Evolutionary conservation across 2,888 invertebrate genomes (phyloP), one percentile per base, ranked within the genome.

Genomic region (Drosophila barbarae): DNA sequence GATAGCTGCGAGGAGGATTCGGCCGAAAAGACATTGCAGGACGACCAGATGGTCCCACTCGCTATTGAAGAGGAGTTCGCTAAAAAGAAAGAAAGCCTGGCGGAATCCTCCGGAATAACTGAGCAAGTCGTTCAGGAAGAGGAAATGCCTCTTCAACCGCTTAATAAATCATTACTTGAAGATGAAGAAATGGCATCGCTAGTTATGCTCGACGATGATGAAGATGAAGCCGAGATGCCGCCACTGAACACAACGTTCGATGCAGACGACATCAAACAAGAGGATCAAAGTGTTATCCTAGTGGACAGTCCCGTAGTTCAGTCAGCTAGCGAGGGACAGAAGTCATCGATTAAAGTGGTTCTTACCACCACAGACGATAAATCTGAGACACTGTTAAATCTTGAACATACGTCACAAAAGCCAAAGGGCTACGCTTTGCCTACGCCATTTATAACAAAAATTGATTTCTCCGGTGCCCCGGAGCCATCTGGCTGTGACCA

Each of bases 111-210:
- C 8, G 5, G 12, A 10, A 21, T 5, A 52, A 6, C n/a, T 21
- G 55, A 23, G n/a, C 6, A 21, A 15, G 21, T 5, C n/a, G 28
- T 7, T 12, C 15, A 28, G 15, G 28, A 15, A 12, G 44, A 44
- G 12, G 44, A 44, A n/a, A 23, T 42, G 18, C 15, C 28, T 3
- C 10, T 28, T 28, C 26, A 15, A 30, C 4, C 15, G 3, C 26
- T 15, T 2, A 28, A 15, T 28, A 5, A 5, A 8, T 30, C 12
- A 2, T 3, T 23, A 9, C 13, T 8, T n/a, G 10, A 26, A 9
- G 53, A 52, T 28, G 2, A 76, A 10, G 84, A 84, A 42, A 86
- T 86, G 86, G 80, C 83, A 7, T 71, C 85, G 2, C 56, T 87
- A 0, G 42, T 80, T 10, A 1, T 85, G 15, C 9, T 65, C 15